phyloP scores from a whole-genome alignment of 2,113 vertebrate genomes.

The Tragulus kanchil region DNA sequence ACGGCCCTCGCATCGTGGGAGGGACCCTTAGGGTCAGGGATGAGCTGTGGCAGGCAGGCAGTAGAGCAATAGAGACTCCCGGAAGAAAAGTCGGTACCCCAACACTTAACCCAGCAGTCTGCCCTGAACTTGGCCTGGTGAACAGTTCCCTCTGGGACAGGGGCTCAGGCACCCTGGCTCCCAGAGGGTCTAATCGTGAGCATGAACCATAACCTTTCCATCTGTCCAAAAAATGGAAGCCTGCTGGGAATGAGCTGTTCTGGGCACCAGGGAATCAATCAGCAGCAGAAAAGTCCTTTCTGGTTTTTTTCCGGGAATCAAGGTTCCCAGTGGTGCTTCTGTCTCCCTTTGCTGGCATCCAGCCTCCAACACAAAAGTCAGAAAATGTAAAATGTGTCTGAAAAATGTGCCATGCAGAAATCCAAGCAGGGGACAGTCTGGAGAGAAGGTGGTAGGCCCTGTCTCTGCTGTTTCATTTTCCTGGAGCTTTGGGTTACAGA shows the following conservation, averaged over 20 bases:
- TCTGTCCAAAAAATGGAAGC: conserved; percentile 84
- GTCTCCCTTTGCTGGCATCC: conserved; percentile 68
- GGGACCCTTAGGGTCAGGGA: not conserved
- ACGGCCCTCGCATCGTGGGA: not conserved
- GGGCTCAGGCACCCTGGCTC: conserved; percentile 9
- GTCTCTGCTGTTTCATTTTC: conserved; percentile 37
- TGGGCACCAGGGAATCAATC: conserved; percentile 24
- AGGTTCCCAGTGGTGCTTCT: conserved; percentile 75
- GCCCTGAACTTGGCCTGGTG: not conserved
- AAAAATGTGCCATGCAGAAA: conserved; percentile 22
- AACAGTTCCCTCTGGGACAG: not conserved
- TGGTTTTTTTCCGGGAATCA: conserved; percentile 24
- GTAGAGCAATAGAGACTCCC: not conserved
- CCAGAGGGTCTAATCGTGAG: conserved; percentile 36
- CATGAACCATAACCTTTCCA: conserved; percentile 64
- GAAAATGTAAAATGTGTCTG: not conserved
- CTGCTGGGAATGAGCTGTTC: conserved; percentile 33
- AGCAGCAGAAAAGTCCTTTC: not conserved
- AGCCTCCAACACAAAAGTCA: conserved; percentile 61
- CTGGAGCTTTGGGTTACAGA: conserved; percentile 73
- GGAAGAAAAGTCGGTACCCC: not conserved
- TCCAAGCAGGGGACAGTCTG: conserved; percentile 23
- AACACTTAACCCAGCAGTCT: not conserved
- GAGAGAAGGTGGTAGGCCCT: not conserved
- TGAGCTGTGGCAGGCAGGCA: not conserved